Conservation (phyloP, 2,888 invertebrate genomes). For the Amphipyra tragopoginis region DNA sequence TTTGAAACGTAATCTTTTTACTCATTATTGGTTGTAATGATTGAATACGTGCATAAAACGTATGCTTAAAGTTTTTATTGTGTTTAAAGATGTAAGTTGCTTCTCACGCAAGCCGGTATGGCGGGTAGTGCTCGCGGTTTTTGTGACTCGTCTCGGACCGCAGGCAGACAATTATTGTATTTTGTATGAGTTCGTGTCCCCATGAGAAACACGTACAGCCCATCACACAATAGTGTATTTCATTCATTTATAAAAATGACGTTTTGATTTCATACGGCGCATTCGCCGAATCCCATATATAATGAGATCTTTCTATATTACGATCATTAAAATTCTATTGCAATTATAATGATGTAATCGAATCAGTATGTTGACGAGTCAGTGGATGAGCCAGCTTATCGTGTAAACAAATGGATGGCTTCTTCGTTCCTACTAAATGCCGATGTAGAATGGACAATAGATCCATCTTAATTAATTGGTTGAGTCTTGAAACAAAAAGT, state of each 20-base stretch:
- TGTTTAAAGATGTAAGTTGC: constrained; percentile 5
- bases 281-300: constrained; percentile 1
- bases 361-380: too few species aligned
- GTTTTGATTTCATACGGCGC: not conserved
- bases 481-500: too few species aligned
- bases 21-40: constrained; percentile 4
- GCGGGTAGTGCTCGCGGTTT: constrained; percentile 23
- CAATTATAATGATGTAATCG: too few species aligned
- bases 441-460: too few species aligned
- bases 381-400: too few species aligned
- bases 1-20: constrained; percentile 7
- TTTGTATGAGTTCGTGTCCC: constrained; percentile 4
- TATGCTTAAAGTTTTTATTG: constrained; percentile 5
- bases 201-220: not conserved
- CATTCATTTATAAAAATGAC: constrained; percentile 11
- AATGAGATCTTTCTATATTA: constrained; percentile 9
- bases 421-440: too few species aligned
- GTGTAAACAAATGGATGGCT: too few species aligned
- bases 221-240: not conserved
- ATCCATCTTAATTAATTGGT: too few species aligned
- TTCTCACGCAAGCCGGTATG: constrained; percentile 25
- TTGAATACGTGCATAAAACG: constrained; percentile 10
- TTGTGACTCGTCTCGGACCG: constrained; percentile 23
- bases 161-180: constrained; percentile 15
- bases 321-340: constrained; percentile 4